These are phyloP conservation scores for Staurois parvus DNA, from an alignment of 2,797 vertebrate species.

Conservation along the genomic window DNA sequence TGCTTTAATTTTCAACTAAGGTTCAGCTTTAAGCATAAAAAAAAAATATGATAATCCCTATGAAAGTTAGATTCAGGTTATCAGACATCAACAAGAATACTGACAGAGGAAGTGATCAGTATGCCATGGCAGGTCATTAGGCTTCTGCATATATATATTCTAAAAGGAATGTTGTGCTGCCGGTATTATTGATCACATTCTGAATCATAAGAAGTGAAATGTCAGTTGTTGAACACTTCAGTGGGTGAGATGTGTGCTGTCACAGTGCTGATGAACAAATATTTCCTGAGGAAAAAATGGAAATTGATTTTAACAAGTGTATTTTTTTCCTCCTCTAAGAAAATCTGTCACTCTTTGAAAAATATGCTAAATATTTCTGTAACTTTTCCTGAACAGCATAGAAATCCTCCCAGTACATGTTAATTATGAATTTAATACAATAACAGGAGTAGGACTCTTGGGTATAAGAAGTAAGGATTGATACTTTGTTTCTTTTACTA, in stretches of 20 bases:
- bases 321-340: background rate
- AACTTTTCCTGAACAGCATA: background rate
- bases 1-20: too few species aligned
- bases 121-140: background rate
- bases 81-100: conserved; percentile 9
- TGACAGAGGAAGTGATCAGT: background rate
- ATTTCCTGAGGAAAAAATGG: background rate
- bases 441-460: background rate
- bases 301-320: background rate
- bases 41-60: conserved; percentile 2
- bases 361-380: background rate
- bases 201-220: conserved; percentile 9
- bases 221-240: background rate
- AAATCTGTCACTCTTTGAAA: background rate
- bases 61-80: background rate
- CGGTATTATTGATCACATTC: conserved; percentile 10
- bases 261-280: background rate
- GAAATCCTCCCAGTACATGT: background rate
- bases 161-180: conserved; percentile 1
- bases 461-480: background rate
- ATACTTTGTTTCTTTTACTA: background rate
- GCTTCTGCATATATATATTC: background rate
- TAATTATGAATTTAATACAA: background rate
- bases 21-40: background rate
- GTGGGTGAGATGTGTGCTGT: background rate